A percentile compares a stretch with the other conserved stretches of the same genome.
These are phyloP conservation scores for Diplosoma virens DNA, from an alignment of 23 tunicate genomes.

Conservation along the genomic window DNA sequence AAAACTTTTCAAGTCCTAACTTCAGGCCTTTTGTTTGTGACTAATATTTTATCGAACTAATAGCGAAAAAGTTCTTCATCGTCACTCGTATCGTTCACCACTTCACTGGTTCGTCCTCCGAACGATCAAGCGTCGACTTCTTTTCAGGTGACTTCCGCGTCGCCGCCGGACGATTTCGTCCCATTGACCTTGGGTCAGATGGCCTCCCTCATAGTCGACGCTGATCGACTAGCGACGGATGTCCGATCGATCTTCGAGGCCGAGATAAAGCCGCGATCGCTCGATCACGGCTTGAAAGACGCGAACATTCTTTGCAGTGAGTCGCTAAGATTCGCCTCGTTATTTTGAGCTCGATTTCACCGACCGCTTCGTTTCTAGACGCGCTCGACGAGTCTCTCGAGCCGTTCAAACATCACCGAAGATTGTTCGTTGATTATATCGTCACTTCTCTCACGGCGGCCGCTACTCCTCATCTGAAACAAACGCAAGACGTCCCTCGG, in stretches of 20 bases:
- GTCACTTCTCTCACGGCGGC: conserved; percentile 30
- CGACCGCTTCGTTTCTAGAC: conserved; percentile 1
- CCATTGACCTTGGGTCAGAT: neutral
- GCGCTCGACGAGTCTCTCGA: conserved; percentile 37
- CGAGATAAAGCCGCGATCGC: conserved; percentile 27
- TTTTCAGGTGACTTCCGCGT: too few species aligned
- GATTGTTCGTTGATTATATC: conserved; percentile 34
- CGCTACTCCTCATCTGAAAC: conserved; percentile 45
- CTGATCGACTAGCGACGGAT: neutral
- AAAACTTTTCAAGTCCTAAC: too few species aligned
- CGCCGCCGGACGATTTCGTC: neutral
- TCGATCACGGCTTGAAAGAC: conserved; percentile 59
- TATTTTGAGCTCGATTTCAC: neutral
- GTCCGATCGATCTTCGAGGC: neutral
- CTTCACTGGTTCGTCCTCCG: too few species aligned
- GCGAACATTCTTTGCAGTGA: conserved; percentile 40
- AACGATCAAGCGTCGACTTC: too few species aligned
- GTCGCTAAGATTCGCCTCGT: neutral
- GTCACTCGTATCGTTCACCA: too few species aligned
- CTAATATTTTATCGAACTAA: too few species aligned
- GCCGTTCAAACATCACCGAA: conserved; percentile 1
- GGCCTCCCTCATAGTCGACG: conserved; percentile 3
- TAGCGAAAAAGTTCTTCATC: too few species aligned
- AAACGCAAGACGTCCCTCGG: conserved; percentile 93
- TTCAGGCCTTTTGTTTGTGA: too few species aligned